Base-by-base conservation (phyloP, 2,797 vertebrate species). In the Mallotus villosus region DNA sequence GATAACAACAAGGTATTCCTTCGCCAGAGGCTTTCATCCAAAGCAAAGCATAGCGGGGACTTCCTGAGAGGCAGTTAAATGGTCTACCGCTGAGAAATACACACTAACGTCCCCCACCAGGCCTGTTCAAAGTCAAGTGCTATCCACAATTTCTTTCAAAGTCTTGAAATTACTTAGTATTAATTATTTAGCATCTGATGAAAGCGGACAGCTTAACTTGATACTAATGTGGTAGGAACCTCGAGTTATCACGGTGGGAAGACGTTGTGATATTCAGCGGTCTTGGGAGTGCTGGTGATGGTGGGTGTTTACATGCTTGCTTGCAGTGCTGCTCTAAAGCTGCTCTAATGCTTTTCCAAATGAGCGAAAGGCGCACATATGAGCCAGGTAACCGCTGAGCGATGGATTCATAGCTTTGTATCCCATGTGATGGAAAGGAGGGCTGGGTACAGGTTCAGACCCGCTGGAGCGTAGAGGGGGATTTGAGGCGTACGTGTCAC, bases 401-500 rank as follows among this genome's bases (percentile, higher is more conserved):
- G 2, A 2, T 14, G 37, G 11, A 41, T 6, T 0, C 14, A 7
- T 41, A 41, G 37, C 37, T 41, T 41, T 12, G 11, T 11, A 41
- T 2, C 37, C 11, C 11, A 7, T 2, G 3, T 41, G 11, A 41
- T 14, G 0, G 37, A 41, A 41, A 41, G 2, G 69, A 69, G 76
- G 57, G 72, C 74, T 78, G 68, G 68, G 76, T 58, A 14, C 63
- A 63, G 63, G 25, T 57, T 77, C 58, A 71, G 37, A 51, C 64
- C 53, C 46, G 32, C 21, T 59, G 29, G 61, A 55, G 29, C 57
- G 11, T 14, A 11, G 11, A 41, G 71, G 21, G 22, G 66, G 60
- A 46, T 53, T 67, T 68, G 58, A 55, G 57, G 59, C 22, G 5
- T 61, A 60, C 46, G 49, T 24, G 22, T 34, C 6, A 25, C 41